These are phyloP conservation scores for Apodemia mormo DNA, from an alignment of 2,888 invertebrate genomes.

Conservation along the genomic window DNA sequence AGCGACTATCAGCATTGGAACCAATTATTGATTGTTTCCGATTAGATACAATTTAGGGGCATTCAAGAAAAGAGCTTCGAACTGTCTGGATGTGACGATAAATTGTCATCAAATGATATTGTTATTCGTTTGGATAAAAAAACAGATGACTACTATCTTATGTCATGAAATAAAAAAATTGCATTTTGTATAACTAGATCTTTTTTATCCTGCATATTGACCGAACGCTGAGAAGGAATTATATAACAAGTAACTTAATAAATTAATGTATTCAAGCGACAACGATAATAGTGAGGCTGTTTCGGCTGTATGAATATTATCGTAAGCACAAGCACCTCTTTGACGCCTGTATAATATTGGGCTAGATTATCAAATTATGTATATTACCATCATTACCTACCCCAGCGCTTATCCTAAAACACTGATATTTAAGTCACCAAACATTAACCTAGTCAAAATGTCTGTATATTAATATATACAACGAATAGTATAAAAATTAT, in stretches of 20 bases:
- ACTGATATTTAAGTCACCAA: background rate
- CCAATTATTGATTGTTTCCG: too few species aligned
- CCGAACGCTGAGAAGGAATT: background rate
- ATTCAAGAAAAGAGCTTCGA: too few species aligned
- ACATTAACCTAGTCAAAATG: too few species aligned
- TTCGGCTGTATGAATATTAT: conserved; percentile 4
- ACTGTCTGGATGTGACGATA: too few species aligned
- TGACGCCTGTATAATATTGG: background rate
- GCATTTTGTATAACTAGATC: background rate
- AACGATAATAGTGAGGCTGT: background rate
- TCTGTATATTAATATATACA: too few species aligned
- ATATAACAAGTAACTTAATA: background rate
- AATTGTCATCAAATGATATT: too few species aligned
- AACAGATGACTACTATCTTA: too few species aligned
- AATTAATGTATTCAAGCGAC: background rate
- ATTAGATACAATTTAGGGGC: too few species aligned
- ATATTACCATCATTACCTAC: conserved; percentile 6
- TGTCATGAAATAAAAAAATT: too few species aligned
- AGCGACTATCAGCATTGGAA: too few species aligned
- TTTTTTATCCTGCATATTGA: background rate
- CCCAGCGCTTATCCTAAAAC: background rate
- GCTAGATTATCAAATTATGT: conserved; percentile 5
- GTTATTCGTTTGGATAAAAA: too few species aligned
- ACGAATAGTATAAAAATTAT: too few species aligned
- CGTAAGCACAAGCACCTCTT: background rate